phyloP scores from a whole-genome alignment of 2,113 vertebrate species.

The Poicephalus gulielmi region DNA sequence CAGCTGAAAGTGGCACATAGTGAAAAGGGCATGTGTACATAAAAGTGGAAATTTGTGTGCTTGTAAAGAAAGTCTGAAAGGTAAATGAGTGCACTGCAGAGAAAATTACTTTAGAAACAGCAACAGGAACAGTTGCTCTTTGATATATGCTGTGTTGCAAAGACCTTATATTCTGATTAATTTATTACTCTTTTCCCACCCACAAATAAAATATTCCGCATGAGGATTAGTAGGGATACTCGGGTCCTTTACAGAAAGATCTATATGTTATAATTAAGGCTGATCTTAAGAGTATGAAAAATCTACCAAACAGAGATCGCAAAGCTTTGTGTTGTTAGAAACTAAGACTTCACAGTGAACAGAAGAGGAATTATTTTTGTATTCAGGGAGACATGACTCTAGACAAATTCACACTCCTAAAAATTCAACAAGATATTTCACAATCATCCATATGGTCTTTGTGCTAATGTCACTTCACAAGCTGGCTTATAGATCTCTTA shows the following conservation, averaged over 20 bases:
- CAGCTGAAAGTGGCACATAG: slow-evolving; percentile 21
- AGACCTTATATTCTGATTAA: not conserved
- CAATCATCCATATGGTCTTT: slow-evolving; percentile 69
- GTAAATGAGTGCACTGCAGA: not conserved
- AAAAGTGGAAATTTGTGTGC: slow-evolving; percentile 26
- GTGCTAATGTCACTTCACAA: slow-evolving; percentile 68
- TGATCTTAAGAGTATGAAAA: not conserved
- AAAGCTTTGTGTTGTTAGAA: slow-evolving; percentile 7
- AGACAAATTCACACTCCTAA: slow-evolving; percentile 65
- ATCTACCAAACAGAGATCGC: not conserved
- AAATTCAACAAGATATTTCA: slow-evolving; percentile 68
- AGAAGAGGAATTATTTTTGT: slow-evolving; percentile 59
- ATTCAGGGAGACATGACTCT: slow-evolving; percentile 48
- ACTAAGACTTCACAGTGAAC: slow-evolving; percentile 14
- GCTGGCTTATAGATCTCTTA: slow-evolving; percentile 60
- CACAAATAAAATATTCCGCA: not conserved
- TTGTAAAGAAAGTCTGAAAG: not conserved
- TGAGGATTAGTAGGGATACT: not conserved
- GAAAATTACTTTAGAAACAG: not conserved
- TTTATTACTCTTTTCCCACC: not conserved
- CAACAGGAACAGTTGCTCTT: not conserved
- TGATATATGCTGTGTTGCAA: not conserved
- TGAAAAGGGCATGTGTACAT: slow-evolving; percentile 27
- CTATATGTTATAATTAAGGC: not conserved
- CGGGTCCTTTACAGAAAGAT: not conserved